Conservation (phyloP, 35 echinoderm and acorn worm species). For the Nesometra sesokonis region DNA sequence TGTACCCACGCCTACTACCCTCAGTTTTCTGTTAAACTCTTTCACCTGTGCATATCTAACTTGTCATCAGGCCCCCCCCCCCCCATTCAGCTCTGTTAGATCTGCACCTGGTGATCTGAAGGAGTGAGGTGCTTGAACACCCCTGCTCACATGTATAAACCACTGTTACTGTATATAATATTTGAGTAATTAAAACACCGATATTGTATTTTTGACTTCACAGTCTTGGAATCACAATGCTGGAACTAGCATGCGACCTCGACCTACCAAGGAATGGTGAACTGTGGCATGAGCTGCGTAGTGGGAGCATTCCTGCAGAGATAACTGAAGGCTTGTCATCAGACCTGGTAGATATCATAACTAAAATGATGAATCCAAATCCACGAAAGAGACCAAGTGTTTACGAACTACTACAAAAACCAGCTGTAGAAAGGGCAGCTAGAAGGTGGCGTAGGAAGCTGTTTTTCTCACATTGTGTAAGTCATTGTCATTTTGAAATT, state of each 20-base stretch:
- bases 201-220: neutral
- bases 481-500: neutral
- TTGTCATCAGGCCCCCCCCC: too few species aligned
- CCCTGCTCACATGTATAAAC: too few species aligned
- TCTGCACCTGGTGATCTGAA: too few species aligned
- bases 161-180: too few species aligned
- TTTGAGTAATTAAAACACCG: too few species aligned
- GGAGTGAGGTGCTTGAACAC: too few species aligned
- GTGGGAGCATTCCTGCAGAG: conserved; percentile 64
- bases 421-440: neutral
- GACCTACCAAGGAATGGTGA: conserved; percentile 73
- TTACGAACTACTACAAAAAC: neutral
- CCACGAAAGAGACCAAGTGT: neutral
- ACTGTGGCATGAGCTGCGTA: conserved; percentile 65
- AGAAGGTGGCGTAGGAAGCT: neutral
- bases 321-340: conserved; percentile 34
- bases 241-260: conserved; percentile 84
- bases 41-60: too few species aligned
- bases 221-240: conserved; percentile 80
- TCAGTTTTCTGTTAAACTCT: too few species aligned
- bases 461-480: neutral
- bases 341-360: neutral
- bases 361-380: neutral
- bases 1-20: too few species aligned
- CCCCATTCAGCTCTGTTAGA: too few species aligned